Base-by-base conservation (phyloP, 2,113 vertebrate species). In the Casuarius casuarius region DNA sequence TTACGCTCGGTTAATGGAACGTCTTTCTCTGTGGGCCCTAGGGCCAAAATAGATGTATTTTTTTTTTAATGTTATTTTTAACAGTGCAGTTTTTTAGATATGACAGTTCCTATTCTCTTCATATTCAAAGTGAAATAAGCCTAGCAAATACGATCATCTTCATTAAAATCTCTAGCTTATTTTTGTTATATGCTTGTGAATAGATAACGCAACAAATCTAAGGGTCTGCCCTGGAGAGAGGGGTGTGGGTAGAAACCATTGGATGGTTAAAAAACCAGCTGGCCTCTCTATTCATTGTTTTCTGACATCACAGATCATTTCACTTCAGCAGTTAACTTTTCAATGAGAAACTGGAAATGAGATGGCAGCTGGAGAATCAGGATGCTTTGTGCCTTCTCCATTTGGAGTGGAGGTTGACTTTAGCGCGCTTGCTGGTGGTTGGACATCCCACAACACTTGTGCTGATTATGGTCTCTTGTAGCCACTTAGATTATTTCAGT, bases 61-160 rank as follows among this genome's bases (percentile, higher is more conserved):
- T 76, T 96, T 76, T 38, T 96, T 76, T 21, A 54, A 63, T 90
- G 76, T 92, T 92, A 78, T 92, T 96, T 94, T 94, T 90, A 90
- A 67, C 79, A 80, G 54, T 18, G 59, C 61, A 21, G 8, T 48
- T 92, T 94, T 82, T 95, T 21, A 61, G 5, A 0, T 42, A 72
- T 84, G 72, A 42, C 40, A 3, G 2, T 25, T 84, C 59, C 72
- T 13, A 10, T 77, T 96, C 35, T 74, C 46, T n/a, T 67, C 2
- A 0, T 18, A 10, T 25, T 71, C 73, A 2, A 31, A 79, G 80
- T 10, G 19, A 38, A 59, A 72, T 40, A 63, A 86, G 29, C 42
- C 1, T 0, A 6, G 42, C 35, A 26, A 26, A 8, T 14, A 5
- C 3, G 59, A 35, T 67, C 12, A 18, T 38, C 5, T 0, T 31